phyloP scores from a whole-genome alignment of 2,113 vertebrate species.

The Chloropsis hardwickii region DNA sequence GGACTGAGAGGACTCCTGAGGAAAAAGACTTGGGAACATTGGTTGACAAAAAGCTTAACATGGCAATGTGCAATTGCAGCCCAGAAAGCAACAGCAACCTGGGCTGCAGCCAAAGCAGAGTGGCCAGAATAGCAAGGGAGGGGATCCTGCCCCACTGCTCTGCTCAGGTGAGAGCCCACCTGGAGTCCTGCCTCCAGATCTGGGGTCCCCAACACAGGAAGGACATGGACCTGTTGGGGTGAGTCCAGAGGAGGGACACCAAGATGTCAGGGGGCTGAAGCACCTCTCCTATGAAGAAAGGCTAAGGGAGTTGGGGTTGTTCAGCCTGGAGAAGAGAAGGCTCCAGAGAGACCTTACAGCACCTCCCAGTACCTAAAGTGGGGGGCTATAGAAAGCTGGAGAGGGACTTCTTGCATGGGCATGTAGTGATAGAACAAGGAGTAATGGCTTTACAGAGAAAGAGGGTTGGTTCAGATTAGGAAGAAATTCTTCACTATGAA shows the following conservation, averaged over 20 bases:
- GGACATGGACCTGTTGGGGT: not conserved
- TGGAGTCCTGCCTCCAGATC: fast-evolving
- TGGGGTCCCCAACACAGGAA: not conserved
- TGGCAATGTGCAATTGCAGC: not conserved
- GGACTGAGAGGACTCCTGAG: not conserved
- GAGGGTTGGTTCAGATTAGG: not conserved
- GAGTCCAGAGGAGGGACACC: not conserved
- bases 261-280: not conserved
- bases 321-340: not conserved
- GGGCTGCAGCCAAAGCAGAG: not conserved
- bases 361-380: not conserved
- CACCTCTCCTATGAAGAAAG: not conserved
- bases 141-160: not conserved
- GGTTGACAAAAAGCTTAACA: not conserved
- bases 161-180: not conserved
- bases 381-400: not conserved
- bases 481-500: not conserved
- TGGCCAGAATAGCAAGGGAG: not conserved
- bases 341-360: not conserved
- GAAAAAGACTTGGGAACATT: not conserved
- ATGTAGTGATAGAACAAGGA: not conserved
- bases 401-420: not conserved
- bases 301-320: not conserved
- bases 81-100: not conserved
- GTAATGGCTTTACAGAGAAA: not conserved